These are phyloP conservation scores for Itoplectis maculator DNA, from an alignment of 2,888 invertebrate genomes.

Conservation along the genomic window DNA sequence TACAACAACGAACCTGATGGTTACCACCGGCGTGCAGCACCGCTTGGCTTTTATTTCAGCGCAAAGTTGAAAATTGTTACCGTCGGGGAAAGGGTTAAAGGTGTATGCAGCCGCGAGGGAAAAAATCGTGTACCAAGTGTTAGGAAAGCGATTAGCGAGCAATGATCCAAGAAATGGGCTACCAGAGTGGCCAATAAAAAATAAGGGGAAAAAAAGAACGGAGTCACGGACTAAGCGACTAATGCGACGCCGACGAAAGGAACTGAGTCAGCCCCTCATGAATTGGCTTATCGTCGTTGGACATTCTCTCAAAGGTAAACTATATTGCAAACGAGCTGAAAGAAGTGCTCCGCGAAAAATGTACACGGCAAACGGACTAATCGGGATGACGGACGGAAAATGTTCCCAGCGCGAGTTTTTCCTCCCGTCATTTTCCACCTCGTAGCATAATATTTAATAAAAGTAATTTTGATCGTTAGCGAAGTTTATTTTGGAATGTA, in stretches of 20 bases:
- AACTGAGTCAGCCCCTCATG: conserved; percentile 33
- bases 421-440: neutral
- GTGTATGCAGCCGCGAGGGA: neutral
- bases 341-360: neutral
- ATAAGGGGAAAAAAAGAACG: conserved; percentile 5
- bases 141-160: conserved; percentile 32
- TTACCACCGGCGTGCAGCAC: too few relatives aligned
- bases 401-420: neutral
- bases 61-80: neutral
- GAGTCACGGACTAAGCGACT: conserved; percentile 28
- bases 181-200: conserved; percentile 6
- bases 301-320: conserved; percentile 22
- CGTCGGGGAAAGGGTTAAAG: neutral
- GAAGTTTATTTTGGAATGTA: neutral
- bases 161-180: conserved; percentile 43
- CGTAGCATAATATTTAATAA: neutral
- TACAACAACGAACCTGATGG: too few relatives aligned
- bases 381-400: neutral
- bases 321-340: conserved; percentile 4
- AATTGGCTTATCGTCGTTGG: conserved; percentile 12
- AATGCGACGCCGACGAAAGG: conserved; percentile 2
- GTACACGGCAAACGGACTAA: neutral
- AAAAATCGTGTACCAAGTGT: conserved; percentile 7
- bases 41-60: neutral
- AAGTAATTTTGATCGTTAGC: neutral